Base-by-base conservation (phyloP, 2,888 invertebrate genomes). In the Leptopilina drosophilae region DNA sequence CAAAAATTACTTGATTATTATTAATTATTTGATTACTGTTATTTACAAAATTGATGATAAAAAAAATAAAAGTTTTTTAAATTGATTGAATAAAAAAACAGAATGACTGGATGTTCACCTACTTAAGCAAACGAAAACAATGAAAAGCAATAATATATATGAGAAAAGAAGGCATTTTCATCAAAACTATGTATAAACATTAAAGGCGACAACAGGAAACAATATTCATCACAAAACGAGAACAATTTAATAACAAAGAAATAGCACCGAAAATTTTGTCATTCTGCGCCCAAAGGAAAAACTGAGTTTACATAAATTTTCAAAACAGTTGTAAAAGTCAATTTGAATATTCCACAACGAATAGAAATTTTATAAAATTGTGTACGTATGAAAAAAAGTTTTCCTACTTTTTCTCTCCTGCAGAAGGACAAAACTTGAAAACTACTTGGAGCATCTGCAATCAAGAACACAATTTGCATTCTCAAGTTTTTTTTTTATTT, bases 121-220 rank as follows among this genome's bases (percentile, higher is more conserved):
- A 49, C 67, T 14, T 15, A 67, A 49, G 6, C 20, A 49, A 56
- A 73, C 53, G 26, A 73, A 56, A 73, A 73, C 73, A 73, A 42
- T 42, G 42, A 42, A 42, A 42, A 42, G 42, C 42, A 42, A 42
- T 42, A 42, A 42, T 26, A 42, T 42, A n/a, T n/a, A n/a, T n/a
- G n/a, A n/a, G 42, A 8, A 42, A 73, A 73, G n/a, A 53, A 73
- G 56, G 56, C 73, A 53, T 73, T 53, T 15, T 15, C n/a, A 53
- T 8, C 26, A 53, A 69, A 20, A 33, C 33, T 64, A 33, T 20
- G 20, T 20, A 20, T 33, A 33, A 33, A 65, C 65, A 65, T 65
- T 65, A 14, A 67, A 33, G 33, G n/a, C 56, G 53, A 33, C 33
- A 59, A 33, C n/a, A 59, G 11, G 7, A 42, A 20, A 42, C 42